These are phyloP conservation scores for Strix occidentalis DNA, from an alignment of 2,797 vertebrate genomes.

Conservation along the genomic window DNA sequence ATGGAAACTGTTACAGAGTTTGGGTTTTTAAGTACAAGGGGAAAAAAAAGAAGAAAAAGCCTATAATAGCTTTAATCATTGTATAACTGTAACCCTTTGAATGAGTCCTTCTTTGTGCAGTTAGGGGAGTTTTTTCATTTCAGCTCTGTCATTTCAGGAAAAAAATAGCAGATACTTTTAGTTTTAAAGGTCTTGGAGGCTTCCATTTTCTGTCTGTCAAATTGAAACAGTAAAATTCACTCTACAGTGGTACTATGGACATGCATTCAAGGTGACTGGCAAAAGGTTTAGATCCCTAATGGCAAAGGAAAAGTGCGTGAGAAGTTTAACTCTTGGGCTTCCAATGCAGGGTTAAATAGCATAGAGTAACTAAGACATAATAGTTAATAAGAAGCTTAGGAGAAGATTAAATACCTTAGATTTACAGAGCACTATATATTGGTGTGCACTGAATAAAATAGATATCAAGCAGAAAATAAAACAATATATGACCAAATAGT, in stretches of 20 bases:
- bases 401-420: neutral
- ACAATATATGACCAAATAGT: neutral
- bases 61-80: neutral
- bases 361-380: neutral
- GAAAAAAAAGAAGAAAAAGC: neutral
- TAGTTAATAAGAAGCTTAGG: neutral
- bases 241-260: neutral
- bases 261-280: neutral
- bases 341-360: neutral
- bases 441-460: neutral
- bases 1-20: neutral
- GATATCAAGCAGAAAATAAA: neutral
- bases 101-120: neutral
- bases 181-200: neutral
- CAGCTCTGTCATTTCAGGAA: too few species aligned
- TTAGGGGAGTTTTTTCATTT: neutral
- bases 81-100: neutral
- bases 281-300: neutral
- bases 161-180: neutral
- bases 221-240: neutral
- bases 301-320: neutral
- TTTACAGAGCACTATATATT: neutral
- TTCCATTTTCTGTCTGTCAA: neutral
- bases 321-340: neutral
- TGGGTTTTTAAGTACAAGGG: neutral